Conservation (phyloP, 2,797 vertebrate genomes). For the Ambastaia sidthimunki region DNA sequence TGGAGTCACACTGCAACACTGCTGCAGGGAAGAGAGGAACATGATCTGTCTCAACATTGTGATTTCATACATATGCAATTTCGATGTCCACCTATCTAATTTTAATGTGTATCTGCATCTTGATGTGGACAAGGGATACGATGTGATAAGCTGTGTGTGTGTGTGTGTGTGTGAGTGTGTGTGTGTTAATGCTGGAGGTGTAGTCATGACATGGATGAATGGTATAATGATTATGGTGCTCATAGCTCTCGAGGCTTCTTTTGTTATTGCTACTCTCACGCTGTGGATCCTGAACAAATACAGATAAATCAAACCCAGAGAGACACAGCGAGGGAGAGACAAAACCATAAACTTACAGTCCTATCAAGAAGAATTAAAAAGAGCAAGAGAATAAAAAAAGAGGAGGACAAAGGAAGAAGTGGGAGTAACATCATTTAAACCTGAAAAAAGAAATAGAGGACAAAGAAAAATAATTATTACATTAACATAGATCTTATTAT, state of each 20-base stretch:
- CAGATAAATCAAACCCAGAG: slow-evolving; percentile 68
- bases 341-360: neutral
- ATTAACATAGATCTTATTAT: too few relatives aligned
- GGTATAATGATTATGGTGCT: slow-evolving; percentile 16
- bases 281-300: slow-evolving; percentile 71
- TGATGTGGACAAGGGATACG: slow-evolving; percentile 26
- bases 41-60: neutral
- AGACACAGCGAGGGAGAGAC: slow-evolving; percentile 3
- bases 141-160: slow-evolving; percentile 37
- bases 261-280: slow-evolving; percentile 65
- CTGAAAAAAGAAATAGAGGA: neutral
- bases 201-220: slow-evolving; percentile 37
- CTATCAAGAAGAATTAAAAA: neutral
- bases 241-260: slow-evolving; percentile 22
- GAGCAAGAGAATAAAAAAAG: neutral
- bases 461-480: neutral
- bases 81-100: slow-evolving; percentile 20
- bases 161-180: slow-evolving; percentile 1
- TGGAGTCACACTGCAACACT: slow-evolving; percentile 76
- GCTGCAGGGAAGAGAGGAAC: slow-evolving; percentile 59
- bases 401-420: slow-evolving; percentile 38
- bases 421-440: neutral
- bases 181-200: slow-evolving; percentile 9
- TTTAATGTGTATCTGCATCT: slow-evolving; percentile 36
- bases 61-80: slow-evolving; percentile 47